phyloP scores from a whole-genome alignment of 2,113 vertebrate species.

The Scytalopus superciliaris region DNA sequence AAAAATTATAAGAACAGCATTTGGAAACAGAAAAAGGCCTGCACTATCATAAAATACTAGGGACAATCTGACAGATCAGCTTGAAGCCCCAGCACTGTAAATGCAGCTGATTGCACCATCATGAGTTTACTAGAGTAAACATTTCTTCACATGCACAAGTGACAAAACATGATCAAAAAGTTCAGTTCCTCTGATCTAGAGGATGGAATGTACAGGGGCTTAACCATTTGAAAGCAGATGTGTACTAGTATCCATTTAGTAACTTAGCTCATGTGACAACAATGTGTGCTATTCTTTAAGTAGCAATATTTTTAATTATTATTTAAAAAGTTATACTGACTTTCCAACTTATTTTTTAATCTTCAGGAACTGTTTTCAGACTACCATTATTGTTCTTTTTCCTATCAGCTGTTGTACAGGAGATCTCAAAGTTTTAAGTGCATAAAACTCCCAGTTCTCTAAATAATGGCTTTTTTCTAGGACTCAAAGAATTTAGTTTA shows the following conservation, averaged over 20 bases:
- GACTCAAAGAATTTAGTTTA: neutral
- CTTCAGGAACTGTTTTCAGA: neutral
- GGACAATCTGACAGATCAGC: fast-evolving
- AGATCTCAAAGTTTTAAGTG: neutral
- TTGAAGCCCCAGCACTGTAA: neutral
- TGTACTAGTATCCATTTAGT: neutral
- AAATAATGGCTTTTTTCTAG: neutral
- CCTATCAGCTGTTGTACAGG: neutral
- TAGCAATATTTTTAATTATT: neutral
- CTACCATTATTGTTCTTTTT: neutral
- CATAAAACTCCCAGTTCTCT: neutral
- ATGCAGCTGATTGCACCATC: neutral
- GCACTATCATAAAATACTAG: neutral
- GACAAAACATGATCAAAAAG: neutral
- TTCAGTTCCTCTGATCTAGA: neutral
- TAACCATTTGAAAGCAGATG: neutral
- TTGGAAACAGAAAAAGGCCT: neutral
- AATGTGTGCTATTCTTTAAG: neutral
- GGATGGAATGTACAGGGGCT: neutral
- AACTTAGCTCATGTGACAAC: neutral
- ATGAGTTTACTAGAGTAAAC: neutral
- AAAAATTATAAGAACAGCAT: neutral
- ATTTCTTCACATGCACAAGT: neutral
- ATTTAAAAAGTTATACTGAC: neutral
- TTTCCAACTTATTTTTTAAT: neutral